These are phyloP conservation scores for Podilymbus podiceps DNA, from an alignment of 2,113 vertebrate genomes.

Conservation along the genomic window DNA sequence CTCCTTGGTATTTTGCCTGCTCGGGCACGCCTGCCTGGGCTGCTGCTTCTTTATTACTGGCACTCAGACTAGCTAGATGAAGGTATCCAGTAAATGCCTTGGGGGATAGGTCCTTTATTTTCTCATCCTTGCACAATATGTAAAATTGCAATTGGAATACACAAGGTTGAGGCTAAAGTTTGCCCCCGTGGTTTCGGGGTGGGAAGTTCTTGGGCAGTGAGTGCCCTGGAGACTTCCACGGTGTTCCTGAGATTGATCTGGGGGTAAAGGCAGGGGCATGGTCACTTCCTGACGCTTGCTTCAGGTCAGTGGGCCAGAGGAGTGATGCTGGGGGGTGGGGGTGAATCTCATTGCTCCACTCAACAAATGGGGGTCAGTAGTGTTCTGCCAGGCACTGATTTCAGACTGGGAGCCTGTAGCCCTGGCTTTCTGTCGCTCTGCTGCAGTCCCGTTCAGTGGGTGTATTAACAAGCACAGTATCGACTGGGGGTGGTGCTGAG, in stretches of 20 bases:
- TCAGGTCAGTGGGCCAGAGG: not conserved
- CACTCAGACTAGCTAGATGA: not conserved
- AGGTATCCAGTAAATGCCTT: not conserved
- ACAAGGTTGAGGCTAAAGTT: not conserved
- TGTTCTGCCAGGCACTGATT: not conserved
- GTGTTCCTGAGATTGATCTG: not conserved
- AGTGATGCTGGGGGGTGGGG: not conserved
- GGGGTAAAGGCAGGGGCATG: not conserved
- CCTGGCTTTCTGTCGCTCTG: not conserved
- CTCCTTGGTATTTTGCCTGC: not conserved
- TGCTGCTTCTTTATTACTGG: not conserved
- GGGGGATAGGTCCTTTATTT: fast-evolving
- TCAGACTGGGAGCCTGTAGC: not conserved
- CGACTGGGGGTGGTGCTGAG: too few species aligned
- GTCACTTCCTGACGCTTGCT: not conserved
- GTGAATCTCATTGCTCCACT: not conserved
- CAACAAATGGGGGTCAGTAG: not conserved
- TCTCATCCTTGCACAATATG: not conserved
- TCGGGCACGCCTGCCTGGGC: not conserved
- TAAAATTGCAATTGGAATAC: not conserved
- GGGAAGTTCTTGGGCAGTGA: not conserved
- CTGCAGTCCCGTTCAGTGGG: not conserved
- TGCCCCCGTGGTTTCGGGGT: fast-evolving
- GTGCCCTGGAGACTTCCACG: not conserved
- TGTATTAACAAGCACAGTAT: not conserved